Conservation (phyloP, 2,113 vertebrate species). For the Phaethornis superciliosus region DNA sequence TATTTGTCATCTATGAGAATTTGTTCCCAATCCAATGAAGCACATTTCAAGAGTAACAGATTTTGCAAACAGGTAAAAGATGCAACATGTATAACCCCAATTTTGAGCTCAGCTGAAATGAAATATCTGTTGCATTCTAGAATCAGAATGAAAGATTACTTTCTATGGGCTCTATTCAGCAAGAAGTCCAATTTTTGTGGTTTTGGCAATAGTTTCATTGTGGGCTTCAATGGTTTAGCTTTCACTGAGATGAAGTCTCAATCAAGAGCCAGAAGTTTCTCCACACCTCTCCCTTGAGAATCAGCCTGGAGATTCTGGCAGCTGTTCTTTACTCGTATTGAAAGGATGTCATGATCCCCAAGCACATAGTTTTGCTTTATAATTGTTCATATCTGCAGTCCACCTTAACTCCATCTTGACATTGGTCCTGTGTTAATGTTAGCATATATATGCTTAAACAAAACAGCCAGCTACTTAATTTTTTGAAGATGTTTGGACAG, state of each 20-base stretch:
- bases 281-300: constrained; percentile 46
- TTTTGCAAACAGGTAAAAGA: not conserved
- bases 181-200: constrained; percentile 34
- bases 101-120: constrained; percentile 18
- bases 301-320: constrained; percentile 50
- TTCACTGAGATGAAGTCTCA: constrained; percentile 58
- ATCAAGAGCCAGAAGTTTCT: constrained; percentile 61
- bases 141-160: constrained; percentile 23
- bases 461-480: not conserved
- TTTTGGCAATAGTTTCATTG: constrained; percentile 39
- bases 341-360: constrained; percentile 28
- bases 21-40: not conserved
- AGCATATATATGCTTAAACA: not conserved
- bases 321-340: constrained; percentile 31
- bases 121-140: not conserved
- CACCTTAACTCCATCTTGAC: constrained; percentile 34
- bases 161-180: constrained; percentile 33
- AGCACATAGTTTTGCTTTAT: constrained; percentile 8
- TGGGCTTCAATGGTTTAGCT: constrained; percentile 57
- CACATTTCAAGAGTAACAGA: not conserved
- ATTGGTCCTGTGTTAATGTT: not conserved
- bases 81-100: not conserved
- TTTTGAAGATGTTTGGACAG: not conserved
- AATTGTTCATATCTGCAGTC: constrained; percentile 4
- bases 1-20: not conserved